Evolutionary conservation across 2,113 vertebrate species (phyloP).

Genomic region (Nipponia nippon): DNA sequence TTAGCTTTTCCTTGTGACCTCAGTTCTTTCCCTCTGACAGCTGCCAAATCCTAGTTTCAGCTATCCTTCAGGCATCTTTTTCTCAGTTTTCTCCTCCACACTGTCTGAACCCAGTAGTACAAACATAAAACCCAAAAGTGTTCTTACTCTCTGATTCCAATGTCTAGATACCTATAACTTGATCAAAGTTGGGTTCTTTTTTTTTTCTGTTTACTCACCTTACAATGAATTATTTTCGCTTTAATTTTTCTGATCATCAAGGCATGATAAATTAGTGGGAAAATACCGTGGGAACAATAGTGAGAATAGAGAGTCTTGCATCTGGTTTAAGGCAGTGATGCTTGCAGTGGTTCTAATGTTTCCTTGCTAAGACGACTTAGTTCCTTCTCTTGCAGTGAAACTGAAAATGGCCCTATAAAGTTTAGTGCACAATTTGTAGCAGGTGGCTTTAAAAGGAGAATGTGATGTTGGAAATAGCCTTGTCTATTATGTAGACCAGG

Average conservation of each 20-base stretch:
- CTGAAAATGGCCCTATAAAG: not conserved
- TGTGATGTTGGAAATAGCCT: not conserved
- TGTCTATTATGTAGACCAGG: not conserved
- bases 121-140: not conserved
- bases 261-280: not conserved
- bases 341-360: not conserved
- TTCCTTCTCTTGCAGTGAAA: not conserved
- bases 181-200: not conserved
- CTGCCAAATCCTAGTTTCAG: not conserved
- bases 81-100: not conserved
- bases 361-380: not conserved
- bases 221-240: not conserved
- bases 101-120: not conserved
- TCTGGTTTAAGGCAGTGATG: not conserved
- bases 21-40: not conserved
- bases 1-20: not conserved
- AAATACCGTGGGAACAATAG: not conserved
- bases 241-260: not conserved
- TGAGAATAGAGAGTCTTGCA: not conserved
- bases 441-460: not conserved
- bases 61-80: not conserved
- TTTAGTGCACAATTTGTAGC: not conserved
- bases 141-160: not conserved
- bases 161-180: not conserved
- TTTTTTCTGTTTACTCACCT: not conserved